These are phyloP conservation scores for Parasteatoda tepidariorum DNA, from an alignment of 1,140 invertebrate genomes.

Conservation along the genomic window DNA sequence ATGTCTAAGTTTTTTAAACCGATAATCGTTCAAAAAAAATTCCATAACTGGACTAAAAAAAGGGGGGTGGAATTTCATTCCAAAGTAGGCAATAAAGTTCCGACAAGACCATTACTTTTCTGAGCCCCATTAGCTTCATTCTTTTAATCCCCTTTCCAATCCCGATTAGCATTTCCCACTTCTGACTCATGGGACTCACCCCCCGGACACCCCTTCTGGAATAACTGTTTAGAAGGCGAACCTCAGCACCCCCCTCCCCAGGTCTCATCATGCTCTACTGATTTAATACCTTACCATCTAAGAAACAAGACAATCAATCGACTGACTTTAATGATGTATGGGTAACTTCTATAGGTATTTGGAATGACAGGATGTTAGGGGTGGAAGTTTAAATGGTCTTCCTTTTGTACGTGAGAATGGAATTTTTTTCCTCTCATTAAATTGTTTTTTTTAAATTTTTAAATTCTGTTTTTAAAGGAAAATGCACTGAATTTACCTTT, in stretches of 20 bases:
- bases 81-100: neutral
- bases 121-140: slow-evolving; percentile 54
- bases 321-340: slow-evolving; percentile 4
- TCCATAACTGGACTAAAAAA: too few species aligned
- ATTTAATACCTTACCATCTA: neutral
- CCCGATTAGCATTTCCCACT: slow-evolving; percentile 57
- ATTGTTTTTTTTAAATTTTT: too few species aligned
- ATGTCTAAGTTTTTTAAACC: too few species aligned
- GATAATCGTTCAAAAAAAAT: too few species aligned
- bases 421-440: too few species aligned
- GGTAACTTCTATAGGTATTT: neutral
- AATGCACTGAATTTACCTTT: too few species aligned
- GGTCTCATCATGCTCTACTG: neutral
- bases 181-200: slow-evolving; percentile 26
- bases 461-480: too few species aligned
- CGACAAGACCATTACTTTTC: slow-evolving; percentile 34
- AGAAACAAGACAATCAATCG: neutral
- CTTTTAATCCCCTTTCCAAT: slow-evolving; percentile 47
- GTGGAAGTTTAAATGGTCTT: too few species aligned
- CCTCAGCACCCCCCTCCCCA: neutral
- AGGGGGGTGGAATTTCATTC: neutral
- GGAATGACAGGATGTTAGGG: neutral
- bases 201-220: neutral
- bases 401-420: too few species aligned
- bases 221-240: neutral